A percentile compares a stretch with the other conserved stretches of the same genome.
Evolutionary conservation across 2,888 invertebrate genomes (phyloP).

Genomic region (Lymantria monacha): DNA sequence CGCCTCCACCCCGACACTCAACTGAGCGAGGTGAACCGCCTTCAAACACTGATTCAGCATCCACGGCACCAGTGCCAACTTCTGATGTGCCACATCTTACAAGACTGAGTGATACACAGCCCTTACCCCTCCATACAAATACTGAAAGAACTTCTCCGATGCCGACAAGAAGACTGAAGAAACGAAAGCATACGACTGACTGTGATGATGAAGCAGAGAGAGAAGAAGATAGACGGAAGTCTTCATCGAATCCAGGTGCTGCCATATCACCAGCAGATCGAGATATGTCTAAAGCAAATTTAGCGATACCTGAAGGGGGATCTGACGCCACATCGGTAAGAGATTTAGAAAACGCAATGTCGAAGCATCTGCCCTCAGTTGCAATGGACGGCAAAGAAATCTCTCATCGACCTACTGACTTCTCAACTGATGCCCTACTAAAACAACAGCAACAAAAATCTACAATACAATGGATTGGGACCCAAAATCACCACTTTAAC

Average conservation of each 20-base stretch:
- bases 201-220: constrained; percentile 69
- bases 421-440: constrained; percentile 91
- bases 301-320: constrained; percentile 64
- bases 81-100: constrained; percentile 73
- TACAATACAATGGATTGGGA: constrained; percentile 97
- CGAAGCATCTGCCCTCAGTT: constrained; percentile 90
- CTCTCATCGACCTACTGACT: constrained; percentile 90
- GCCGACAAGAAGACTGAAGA: constrained; percentile 84
- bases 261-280: constrained; percentile 69
- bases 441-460: constrained; percentile 89
- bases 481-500: constrained; percentile 86
- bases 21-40: constrained; percentile 68
- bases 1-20: constrained; percentile 62
- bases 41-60: constrained; percentile 63
- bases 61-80: constrained; percentile 67
- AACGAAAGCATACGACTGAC: constrained; percentile 72
- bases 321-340: constrained; percentile 88
- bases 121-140: constrained; percentile 67
- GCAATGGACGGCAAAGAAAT: constrained; percentile 79
- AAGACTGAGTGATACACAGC: constrained; percentile 67
- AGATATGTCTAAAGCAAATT: constrained; percentile 64
- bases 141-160: constrained; percentile 79
- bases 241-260: constrained; percentile 68
- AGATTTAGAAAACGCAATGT: constrained; percentile 98
- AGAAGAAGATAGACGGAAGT: constrained; percentile 72